phyloP scores from a whole-genome alignment of 1,140 invertebrate species.

The Brachionus koreanus region DNA sequence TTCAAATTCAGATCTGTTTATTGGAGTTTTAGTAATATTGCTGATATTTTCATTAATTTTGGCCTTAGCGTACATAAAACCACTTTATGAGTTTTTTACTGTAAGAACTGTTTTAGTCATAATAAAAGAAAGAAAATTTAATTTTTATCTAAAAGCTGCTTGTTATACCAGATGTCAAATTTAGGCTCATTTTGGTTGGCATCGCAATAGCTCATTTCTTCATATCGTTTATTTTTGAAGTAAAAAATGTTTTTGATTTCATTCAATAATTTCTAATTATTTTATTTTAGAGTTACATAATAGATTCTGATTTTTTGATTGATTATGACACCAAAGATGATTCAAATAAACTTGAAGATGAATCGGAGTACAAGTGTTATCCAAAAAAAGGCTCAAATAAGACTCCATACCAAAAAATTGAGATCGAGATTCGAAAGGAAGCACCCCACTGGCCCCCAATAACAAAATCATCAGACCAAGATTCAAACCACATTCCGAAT shows the following conservation, averaged over 20 bases:
- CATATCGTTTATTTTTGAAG: slow-evolving; percentile 27
- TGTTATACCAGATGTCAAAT: slow-evolving; percentile 33
- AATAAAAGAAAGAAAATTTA: not conserved
- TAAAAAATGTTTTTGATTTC: not conserved
- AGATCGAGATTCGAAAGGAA: slow-evolving; percentile 23
- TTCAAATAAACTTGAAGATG: slow-evolving; percentile 2
- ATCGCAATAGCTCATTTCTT: slow-evolving; percentile 15
- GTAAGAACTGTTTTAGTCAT: not conserved
- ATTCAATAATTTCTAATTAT: not conserved
- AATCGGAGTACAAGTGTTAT: slow-evolving; percentile 11
- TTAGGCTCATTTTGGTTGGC: slow-evolving; percentile 26
- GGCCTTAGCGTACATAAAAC: not conserved
- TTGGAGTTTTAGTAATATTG: not conserved
- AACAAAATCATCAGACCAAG: not conserved
- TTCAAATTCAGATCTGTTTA: not conserved
- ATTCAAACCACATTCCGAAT: not conserved
- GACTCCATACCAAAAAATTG: slow-evolving; percentile 38
- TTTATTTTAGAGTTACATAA: slow-evolving; percentile 26
- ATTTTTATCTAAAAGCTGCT: slow-evolving; percentile 6
- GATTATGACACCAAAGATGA: slow-evolving; percentile 31
- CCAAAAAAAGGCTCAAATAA: slow-evolving; percentile 23
- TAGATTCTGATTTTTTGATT: slow-evolving; percentile 31
- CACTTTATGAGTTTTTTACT: not conserved
- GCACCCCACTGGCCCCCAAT: slow-evolving; percentile 1
- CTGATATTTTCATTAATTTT: slow-evolving; percentile 20